Percentiles rank a stretch among this genome's conserved stretches.
phyloP scores from a whole-genome alignment of 2,888 invertebrate species.

The Xylophagus ater region DNA sequence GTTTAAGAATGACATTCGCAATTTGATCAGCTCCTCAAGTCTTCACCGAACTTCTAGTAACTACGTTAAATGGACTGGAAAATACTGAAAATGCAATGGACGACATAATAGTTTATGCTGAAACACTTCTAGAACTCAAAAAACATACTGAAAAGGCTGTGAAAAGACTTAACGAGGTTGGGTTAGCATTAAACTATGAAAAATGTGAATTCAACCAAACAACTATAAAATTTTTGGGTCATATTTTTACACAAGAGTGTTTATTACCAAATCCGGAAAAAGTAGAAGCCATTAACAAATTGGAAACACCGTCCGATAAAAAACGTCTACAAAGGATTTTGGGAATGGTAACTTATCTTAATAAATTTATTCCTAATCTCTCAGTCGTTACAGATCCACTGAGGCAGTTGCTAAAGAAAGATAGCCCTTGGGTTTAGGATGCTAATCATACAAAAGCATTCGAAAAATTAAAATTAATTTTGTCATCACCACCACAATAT shows the following conservation, averaged over 20 bases:
- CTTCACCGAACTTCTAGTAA: constrained; percentile 18
- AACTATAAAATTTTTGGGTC: constrained; percentile 17
- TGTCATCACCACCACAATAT: constrained; percentile 20
- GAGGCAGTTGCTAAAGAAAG: constrained; percentile 16
- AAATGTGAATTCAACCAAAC: constrained; percentile 15
- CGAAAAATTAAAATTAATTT: constrained; percentile 14
- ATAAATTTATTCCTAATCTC: too few relatives aligned
- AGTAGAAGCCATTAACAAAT: constrained; percentile 11
- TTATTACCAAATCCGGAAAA: constrained; percentile 12
- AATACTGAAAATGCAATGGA: too few relatives aligned
- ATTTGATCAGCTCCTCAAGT: constrained; percentile 20
- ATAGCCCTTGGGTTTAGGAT: constrained; percentile 16
- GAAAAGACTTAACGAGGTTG: too few relatives aligned
- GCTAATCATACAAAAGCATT: constrained; percentile 15
- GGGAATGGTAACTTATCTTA: constrained; percentile 15
- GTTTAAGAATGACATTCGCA: constrained; percentile 19
- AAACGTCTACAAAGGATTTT: constrained; percentile 14
- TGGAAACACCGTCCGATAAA: constrained; percentile 10
- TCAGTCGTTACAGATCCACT: constrained; percentile 15
- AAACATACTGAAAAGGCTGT: too few relatives aligned
- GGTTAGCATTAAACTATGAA: constrained; percentile 9
- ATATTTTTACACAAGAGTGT: constrained; percentile 15
- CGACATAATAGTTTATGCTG: too few relatives aligned
- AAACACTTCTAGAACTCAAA: too few relatives aligned
- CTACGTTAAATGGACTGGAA: too few relatives aligned